phyloP scores from a whole-genome alignment of 2,888 invertebrate genomes.

The Tupiocoris notatus region DNA sequence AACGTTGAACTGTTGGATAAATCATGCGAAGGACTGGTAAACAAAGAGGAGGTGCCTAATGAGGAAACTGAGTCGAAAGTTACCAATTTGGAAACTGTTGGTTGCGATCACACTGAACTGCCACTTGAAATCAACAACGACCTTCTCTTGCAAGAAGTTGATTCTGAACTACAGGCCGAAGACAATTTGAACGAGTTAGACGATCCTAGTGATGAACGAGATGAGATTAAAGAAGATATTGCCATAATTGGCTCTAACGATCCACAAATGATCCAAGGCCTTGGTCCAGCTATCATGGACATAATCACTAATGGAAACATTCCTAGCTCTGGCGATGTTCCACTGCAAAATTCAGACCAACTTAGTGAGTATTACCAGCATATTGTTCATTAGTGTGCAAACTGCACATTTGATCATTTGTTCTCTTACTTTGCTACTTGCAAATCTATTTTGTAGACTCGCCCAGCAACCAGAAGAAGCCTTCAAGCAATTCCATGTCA shows the following conservation, averaged over 20 bases:
- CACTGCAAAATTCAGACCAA: neutral
- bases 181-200: neutral
- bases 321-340: neutral
- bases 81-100: slow-evolving; percentile 20
- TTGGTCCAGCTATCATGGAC: slow-evolving; percentile 33
- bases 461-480: slow-evolving; percentile 63
- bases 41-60: slow-evolving; percentile 54
- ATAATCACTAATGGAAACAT: slow-evolving; percentile 30
- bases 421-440: too few relatives aligned
- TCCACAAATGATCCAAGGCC: slow-evolving; percentile 23
- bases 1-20: neutral
- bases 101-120: slow-evolving; percentile 29
- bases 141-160: neutral
- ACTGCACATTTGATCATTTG: too few relatives aligned
- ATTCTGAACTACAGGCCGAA: neutral
- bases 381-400: too few relatives aligned
- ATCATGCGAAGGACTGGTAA: slow-evolving; percentile 31
- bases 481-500: slow-evolving; percentile 75
- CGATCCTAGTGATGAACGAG: slow-evolving; percentile 26
- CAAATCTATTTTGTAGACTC: slow-evolving; percentile 9
- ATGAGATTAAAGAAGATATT: slow-evolving; percentile 15
- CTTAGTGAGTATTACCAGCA: too few relatives aligned
- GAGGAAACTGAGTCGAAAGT: slow-evolving; percentile 53
- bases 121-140: slow-evolving; percentile 48
- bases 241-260: slow-evolving; percentile 37